Conservation (phyloP, 2,797 vertebrate species). For the Sandelia bainsii region DNA sequence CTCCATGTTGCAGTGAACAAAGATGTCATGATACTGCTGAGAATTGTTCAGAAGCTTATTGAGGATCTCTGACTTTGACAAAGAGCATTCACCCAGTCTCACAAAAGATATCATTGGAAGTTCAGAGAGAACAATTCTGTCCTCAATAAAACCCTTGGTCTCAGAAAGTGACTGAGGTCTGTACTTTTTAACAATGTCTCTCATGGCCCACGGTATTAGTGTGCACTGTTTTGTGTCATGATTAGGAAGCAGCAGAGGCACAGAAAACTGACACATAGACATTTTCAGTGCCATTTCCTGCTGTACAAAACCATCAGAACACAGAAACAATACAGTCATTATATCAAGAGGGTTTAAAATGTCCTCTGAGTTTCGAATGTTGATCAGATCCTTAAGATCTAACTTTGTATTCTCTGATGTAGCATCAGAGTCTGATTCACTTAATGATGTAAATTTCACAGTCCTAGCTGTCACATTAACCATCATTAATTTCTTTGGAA, state of each 20-base stretch:
- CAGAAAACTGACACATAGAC: constrained; percentile 89
- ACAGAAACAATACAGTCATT: constrained; percentile 84
- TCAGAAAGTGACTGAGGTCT: constrained; percentile 77
- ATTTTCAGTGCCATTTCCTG: constrained; percentile 87
- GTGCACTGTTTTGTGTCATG: constrained; percentile 67
- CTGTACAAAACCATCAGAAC: constrained; percentile 84
- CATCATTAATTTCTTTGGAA: no score
- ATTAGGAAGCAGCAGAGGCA: constrained; percentile 86
- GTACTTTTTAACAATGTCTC: constrained; percentile 85
- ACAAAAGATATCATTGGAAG: constrained; percentile 80
- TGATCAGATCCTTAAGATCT: constrained; percentile 13
- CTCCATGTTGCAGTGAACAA: constrained; percentile 78
- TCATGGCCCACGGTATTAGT: constrained; percentile 88
- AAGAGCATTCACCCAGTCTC: constrained; percentile 73
- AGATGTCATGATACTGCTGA: constrained; percentile 80
- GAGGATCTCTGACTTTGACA: constrained; percentile 87
- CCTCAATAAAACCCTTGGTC: constrained; percentile 78
- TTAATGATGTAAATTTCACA: no score
- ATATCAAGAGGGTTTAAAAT: constrained; percentile 81
- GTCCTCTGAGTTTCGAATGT: not conserved
- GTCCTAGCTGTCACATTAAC: no score
- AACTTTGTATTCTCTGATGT: no score
- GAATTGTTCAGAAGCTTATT: constrained; percentile 83
- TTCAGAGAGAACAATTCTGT: constrained; percentile 74
- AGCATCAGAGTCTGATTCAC: no score